A percentile compares a stretch with the other conserved stretches of the same genome.
These are phyloP conservation scores for Delichon dasypus DNA, from an alignment of 2,797 vertebrate genomes.

Conservation along the genomic window DNA sequence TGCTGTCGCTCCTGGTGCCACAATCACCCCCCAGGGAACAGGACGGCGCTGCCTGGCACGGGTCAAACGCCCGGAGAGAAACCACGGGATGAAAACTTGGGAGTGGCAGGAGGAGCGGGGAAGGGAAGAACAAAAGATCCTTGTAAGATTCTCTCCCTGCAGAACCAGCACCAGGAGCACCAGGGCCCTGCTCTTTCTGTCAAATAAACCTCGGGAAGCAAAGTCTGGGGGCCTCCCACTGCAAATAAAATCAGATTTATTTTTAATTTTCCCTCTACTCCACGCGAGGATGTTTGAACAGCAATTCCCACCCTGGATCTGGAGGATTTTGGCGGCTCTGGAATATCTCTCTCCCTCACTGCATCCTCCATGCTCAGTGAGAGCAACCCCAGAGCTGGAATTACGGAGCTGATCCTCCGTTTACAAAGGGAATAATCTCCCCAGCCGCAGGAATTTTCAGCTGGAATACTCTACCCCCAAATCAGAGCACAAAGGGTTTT, in stretches of 20 bases:
- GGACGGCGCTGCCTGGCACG: neutral
- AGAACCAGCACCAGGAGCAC: neutral
- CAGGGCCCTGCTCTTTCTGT: neutral
- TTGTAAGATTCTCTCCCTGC: accelerated
- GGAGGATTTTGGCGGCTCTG: neutral
- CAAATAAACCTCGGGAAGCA: accelerated
- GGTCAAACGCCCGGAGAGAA: neutral
- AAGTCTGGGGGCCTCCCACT: neutral
- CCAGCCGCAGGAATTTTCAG: neutral
- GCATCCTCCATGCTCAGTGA: neutral
- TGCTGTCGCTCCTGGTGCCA: accelerated
- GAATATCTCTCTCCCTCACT: neutral
- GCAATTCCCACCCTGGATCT: neutral
- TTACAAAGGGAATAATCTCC: neutral
- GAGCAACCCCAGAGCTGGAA: neutral
- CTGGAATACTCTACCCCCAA: neutral
- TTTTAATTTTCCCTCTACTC: neutral
- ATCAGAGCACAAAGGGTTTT: neutral
- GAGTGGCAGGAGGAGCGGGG: neutral
- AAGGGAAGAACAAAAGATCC: neutral
- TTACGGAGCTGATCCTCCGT: neutral
- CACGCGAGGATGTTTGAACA: neutral
- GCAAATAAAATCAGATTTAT: neutral
- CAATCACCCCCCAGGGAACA: accelerated
- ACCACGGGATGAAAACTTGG: accelerated